These are phyloP conservation scores for Cephalotes varians DNA, from an alignment of 2,888 invertebrate species.

Conservation along the genomic window DNA sequence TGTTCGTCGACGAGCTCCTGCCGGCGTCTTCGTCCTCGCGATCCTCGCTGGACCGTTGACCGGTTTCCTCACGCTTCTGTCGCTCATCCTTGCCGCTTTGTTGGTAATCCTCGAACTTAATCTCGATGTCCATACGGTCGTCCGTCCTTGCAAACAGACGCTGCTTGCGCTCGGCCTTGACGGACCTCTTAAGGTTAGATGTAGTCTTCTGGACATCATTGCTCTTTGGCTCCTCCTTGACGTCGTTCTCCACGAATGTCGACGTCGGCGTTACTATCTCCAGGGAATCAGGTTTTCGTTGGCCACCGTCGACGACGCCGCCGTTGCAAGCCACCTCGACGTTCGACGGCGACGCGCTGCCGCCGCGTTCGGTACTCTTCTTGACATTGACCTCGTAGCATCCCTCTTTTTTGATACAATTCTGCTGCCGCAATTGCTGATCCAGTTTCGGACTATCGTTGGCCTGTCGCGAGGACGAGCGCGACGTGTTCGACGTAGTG, in stretches of 20 bases:
- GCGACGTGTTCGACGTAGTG: constrained; percentile 79
- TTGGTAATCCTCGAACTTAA: constrained; percentile 82
- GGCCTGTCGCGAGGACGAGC: constrained; percentile 78
- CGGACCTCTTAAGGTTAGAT: constrained; percentile 80
- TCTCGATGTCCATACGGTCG: constrained; percentile 82
- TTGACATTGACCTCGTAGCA: constrained; percentile 78
- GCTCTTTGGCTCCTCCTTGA: constrained; percentile 67
- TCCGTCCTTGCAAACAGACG: constrained; percentile 81
- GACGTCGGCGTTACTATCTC: constrained; percentile 26
- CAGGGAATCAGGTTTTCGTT: not conserved
- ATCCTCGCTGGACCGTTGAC: constrained; percentile 81
- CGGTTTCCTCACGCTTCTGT: constrained; percentile 76
- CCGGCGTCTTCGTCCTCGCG: constrained; percentile 87
- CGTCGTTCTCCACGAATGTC: constrained; percentile 52
- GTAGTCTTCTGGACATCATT: constrained; percentile 61
- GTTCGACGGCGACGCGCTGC: constrained; percentile 47
- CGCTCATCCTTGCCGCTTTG: constrained; percentile 77
- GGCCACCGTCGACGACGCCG: constrained; percentile 42
- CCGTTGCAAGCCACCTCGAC: constrained; percentile 31
- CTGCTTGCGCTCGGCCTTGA: constrained; percentile 83
- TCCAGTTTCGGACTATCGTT: constrained; percentile 76
- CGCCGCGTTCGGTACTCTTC: constrained; percentile 62
- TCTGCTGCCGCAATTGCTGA: constrained; percentile 22
- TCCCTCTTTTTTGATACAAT: constrained; percentile 75
- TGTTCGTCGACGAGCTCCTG: constrained; percentile 85